phyloP scores from a whole-genome alignment of 2,797 vertebrate species.

The Varecia variegata region DNA sequence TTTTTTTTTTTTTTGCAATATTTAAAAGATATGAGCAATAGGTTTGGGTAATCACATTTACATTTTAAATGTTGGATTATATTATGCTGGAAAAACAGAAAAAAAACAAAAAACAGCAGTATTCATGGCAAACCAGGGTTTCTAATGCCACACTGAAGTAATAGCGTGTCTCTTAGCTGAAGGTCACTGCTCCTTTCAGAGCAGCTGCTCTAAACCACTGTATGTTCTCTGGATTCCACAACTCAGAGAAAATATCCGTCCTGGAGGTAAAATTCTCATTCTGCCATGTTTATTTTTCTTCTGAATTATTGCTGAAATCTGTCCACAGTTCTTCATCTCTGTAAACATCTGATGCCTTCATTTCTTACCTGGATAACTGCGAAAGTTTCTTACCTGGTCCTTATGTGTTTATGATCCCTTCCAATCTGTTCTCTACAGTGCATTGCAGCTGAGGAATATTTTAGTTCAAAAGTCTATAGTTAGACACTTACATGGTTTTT shows the following conservation, averaged over 20 bases:
- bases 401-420: background rate
- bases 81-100: background rate
- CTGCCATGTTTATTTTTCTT: background rate
- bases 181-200: background rate
- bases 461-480: background rate
- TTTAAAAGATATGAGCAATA: background rate
- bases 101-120: background rate
- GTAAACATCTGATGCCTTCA: background rate
- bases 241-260: background rate
- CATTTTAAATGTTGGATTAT: background rate
- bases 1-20: background rate
- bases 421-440: background rate
- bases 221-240: background rate
- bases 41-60: background rate
- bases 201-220: background rate
- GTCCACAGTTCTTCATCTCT: background rate
- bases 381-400: background rate
- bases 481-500: background rate
- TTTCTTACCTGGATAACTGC: background rate
- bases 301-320: background rate
- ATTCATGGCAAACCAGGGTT: background rate
- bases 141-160: background rate
- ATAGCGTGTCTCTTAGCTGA: background rate
- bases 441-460: background rate
- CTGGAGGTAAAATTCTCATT: background rate